These are phyloP conservation scores for Sphenopsis melanotis DNA, from an alignment of 2,797 vertebrate species.

Conservation along the genomic window DNA sequence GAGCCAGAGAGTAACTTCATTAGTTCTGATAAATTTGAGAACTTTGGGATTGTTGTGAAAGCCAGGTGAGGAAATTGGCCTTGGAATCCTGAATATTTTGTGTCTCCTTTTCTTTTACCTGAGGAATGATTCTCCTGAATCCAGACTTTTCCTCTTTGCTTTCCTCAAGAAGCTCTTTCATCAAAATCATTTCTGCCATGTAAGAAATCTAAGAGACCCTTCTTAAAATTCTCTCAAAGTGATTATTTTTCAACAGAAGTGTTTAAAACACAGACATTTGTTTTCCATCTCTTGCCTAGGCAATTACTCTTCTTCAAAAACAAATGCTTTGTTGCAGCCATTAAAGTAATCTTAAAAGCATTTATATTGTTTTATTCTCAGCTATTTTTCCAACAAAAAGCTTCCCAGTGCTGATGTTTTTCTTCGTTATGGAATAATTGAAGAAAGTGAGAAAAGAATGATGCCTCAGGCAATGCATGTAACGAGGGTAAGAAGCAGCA, in stretches of 20 bases:
- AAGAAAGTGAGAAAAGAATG: conserved; percentile 70
- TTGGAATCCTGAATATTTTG: neutral
- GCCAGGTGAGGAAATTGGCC: conserved; percentile 77
- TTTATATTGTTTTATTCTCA: conserved; percentile 61
- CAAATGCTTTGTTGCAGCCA: neutral
- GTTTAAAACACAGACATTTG: neutral
- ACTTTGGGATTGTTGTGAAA: conserved; percentile 81
- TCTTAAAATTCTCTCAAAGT: neutral
- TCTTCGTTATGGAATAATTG: conserved; percentile 84
- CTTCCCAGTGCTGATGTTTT: conserved; percentile 76
- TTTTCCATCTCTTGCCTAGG: neutral
- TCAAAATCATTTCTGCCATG: neutral
- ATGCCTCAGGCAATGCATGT: conserved; percentile 75
- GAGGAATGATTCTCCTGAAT: neutral
- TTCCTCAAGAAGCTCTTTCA: neutral
- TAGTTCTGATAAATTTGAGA: conserved; percentile 75
- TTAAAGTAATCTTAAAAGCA: neutral
- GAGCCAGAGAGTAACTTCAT: conserved; percentile 82
- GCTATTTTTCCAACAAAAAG: conserved; percentile 83
- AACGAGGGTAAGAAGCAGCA: conserved; percentile 68
- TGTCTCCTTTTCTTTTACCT: neutral
- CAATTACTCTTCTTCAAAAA: neutral
- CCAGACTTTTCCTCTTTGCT: neutral
- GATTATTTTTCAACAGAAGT: neutral
- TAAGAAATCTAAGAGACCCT: neutral